phyloP scores from a whole-genome alignment of 2,113 vertebrate species.

The Atractosteus spatula region DNA sequence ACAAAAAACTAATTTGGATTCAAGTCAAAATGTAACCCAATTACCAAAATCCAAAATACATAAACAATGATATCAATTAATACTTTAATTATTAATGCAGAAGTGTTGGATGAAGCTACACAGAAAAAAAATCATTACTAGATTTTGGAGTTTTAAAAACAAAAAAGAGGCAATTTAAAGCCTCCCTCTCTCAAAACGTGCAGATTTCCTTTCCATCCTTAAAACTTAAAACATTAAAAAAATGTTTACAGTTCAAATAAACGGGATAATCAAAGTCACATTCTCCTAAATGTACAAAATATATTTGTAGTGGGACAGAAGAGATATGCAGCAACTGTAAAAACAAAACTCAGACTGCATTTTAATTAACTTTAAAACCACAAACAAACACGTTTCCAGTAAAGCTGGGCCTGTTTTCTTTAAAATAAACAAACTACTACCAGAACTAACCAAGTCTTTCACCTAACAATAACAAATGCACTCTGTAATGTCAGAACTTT shows the following conservation, averaged over 20 bases:
- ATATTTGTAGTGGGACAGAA: constrained; percentile 17
- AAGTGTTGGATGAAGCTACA: neutral
- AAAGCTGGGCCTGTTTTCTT: constrained; percentile 58
- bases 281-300: constrained; percentile 37
- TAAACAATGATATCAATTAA: neutral
- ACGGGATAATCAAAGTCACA: constrained; percentile 57
- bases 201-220: constrained; percentile 34
- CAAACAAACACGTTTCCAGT: constrained; percentile 72
- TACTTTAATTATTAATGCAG: neutral
- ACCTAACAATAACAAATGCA: constrained; percentile 75
- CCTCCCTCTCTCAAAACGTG: constrained; percentile 17
- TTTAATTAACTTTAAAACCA: constrained; percentile 69
- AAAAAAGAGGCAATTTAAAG: constrained; percentile 5
- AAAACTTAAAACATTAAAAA: constrained; percentile 47
- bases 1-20: too few relatives aligned
- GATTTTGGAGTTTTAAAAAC: neutral
- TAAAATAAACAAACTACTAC: constrained; percentile 75
- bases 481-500: constrained; percentile 59
- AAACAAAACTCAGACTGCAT: constrained; percentile 62
- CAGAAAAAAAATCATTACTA: neutral
- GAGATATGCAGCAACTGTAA: constrained; percentile 59
- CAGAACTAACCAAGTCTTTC: constrained; percentile 60
- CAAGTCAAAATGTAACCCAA: too few relatives aligned
- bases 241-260: constrained; percentile 54
- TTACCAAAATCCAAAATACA: too few relatives aligned